Base-by-base conservation (phyloP, 1,140 invertebrate species). In the Bombus cullumanus region DNA sequence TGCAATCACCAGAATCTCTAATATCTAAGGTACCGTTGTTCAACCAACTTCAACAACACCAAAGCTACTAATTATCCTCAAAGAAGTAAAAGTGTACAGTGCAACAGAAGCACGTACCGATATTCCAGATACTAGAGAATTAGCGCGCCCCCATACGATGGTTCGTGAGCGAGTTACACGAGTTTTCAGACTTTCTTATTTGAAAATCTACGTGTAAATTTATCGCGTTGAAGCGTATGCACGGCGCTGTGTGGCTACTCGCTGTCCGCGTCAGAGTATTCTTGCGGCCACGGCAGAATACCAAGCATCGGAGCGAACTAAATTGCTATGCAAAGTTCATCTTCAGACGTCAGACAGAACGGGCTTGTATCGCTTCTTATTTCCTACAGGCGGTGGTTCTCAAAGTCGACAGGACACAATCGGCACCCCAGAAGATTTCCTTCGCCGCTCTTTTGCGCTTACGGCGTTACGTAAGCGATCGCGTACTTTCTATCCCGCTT, bases 301-400 rank as follows among this genome's bases (percentile, higher is more conserved):
- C 43, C 69, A 73, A 74, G 62, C 80, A 74, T 82, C 71, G 6
- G 39, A 71, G 53, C 39, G 39, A 47, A 62, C 71, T 25, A 82
- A 82, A 82, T 82, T 82, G 69, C 80, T 64, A 64, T 82, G 80
- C 41, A 82, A 72, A 72, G 80, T 82, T 82, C 74, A 64, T 74
- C 80, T 43, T 39, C 43, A 59, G 37, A 34, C n/a, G 71, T 82
- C 53, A 34, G 39, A 15, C 71, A 62, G 59, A 74, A 82, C 80
- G 53, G 57, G 39, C 53, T 25, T 71, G 71, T 64, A 82, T 82
- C n/a, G 71, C 57, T 64, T 39, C 37, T 64, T 82, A 82, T 82
- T 82, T 82, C 71, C 69, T 59, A 64, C 80, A 28, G 34, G 37
- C 69, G 66, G 5, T 53, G 37, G 37, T 25, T 43, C 8, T 64